Conservation (phyloP, 2,113 vertebrate genomes). For the Anguilla rostrata region DNA sequence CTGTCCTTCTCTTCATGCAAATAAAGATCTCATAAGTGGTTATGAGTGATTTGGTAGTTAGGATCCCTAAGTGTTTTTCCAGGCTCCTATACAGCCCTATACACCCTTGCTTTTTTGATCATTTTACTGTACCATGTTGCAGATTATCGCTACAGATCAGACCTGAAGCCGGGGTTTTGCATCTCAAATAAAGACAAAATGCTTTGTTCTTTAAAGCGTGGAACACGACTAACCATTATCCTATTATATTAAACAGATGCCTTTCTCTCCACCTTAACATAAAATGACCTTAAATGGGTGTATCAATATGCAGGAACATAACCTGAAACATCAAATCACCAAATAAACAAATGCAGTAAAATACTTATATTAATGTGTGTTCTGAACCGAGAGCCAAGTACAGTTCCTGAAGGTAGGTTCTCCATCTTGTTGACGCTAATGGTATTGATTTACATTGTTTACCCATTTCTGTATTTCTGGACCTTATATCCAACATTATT, state of each 20-base stretch:
- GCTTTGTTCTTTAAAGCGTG: background rate
- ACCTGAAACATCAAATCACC: too few relatives aligned
- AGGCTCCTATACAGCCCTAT: background rate
- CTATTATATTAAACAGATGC: background rate
- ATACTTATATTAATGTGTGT: background rate
- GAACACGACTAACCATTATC: background rate
- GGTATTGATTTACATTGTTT: background rate
- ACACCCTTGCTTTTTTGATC: background rate
- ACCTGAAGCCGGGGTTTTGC: background rate
- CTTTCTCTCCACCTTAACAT: background rate
- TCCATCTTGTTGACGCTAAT: background rate
- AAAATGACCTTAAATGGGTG: background rate
- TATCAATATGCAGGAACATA: background rate
- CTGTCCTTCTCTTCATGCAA: background rate
- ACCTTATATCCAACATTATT: background rate
- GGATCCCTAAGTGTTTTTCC: background rate
- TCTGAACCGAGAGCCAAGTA: background rate
- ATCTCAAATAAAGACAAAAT: background rate
- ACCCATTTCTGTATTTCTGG: background rate
- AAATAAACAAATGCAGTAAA: background rate
- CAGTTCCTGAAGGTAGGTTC: background rate
- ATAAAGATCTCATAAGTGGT: background rate
- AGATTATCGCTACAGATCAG: background rate
- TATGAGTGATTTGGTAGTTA: background rate
- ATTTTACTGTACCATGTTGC: background rate